These are phyloP conservation scores for Psophia crepitans DNA, from an alignment of 2,113 vertebrate genomes.

Conservation along the genomic window DNA sequence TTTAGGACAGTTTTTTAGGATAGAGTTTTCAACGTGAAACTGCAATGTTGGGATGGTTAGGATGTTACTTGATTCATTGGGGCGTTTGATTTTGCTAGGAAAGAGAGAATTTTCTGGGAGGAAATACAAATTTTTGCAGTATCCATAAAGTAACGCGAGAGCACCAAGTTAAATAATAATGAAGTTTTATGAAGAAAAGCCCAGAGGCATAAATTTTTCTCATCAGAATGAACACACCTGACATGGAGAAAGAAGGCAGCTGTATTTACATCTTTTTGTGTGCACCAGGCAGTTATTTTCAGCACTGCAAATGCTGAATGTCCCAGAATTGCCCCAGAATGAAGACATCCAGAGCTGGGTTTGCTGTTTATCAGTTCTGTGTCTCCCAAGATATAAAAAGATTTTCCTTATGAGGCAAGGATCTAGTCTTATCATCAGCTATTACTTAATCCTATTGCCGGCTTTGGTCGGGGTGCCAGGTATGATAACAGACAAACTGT, in stretches of 20 bases:
- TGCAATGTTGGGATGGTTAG: background rate
- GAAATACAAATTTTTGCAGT: background rate
- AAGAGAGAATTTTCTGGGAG: background rate
- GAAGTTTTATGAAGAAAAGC: background rate
- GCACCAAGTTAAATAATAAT: background rate
- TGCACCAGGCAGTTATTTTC: background rate
- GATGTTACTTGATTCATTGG: background rate
- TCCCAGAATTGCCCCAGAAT: background rate
- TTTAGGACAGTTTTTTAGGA: background rate
- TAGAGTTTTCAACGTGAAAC: background rate
- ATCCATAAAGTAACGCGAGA: background rate
- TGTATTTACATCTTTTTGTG: background rate
- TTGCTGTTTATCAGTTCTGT: background rate
- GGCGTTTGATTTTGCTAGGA: background rate
- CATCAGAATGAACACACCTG: background rate
- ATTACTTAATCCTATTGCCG: rapidly evolving
- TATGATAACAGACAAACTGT: background rate
- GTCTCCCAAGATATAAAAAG: background rate
- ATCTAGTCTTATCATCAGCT: background rate
- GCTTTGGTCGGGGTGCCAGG: background rate
- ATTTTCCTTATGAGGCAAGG: background rate
- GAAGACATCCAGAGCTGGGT: background rate
- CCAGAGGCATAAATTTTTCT: background rate
- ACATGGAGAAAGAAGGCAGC: background rate
- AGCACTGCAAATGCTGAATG: background rate